A percentile compares a stretch with the other conserved stretches of the same genome.
Evolutionary conservation across 2,888 invertebrate genomes (phyloP).

Genomic region (Leptogaster cylindrica): DNA sequence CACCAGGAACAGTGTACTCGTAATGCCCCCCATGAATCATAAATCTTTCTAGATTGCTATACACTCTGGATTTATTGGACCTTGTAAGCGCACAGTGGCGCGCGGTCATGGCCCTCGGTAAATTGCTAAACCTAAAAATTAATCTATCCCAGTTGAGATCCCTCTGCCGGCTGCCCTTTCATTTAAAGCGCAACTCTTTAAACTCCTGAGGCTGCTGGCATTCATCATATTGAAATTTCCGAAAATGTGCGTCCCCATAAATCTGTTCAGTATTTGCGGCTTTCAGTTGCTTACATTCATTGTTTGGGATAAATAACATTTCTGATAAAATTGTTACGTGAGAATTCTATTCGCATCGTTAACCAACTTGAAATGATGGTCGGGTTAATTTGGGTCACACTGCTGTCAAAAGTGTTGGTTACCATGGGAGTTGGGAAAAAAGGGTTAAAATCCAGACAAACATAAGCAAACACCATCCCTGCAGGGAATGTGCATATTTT

Average conservation of each 20-base stretch:
- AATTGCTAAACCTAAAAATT: constrained; percentile 10
- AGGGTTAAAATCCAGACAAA: neutral
- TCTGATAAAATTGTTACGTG: constrained; percentile 9
- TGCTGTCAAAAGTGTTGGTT: constrained; percentile 4
- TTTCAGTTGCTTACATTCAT: neutral
- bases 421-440: neutral
- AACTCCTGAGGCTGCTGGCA: neutral
- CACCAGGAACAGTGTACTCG: constrained; percentile 5
- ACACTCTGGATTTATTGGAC: constrained; percentile 13
- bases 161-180: neutral
- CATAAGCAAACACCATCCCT: no score
- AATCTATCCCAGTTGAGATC: no score
- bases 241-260: constrained; percentile 6
- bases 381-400: constrained; percentile 28
- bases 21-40: constrained; percentile 23
- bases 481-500: neutral
- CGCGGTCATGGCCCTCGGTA: neutral
- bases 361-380: constrained; percentile 6
- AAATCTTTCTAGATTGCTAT: constrained; percentile 10
- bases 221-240: constrained; percentile 18
- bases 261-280: neutral
- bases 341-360: constrained; percentile 10
- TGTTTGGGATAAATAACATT: no score
- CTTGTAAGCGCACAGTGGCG: neutral
- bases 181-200: constrained; percentile 5